These are phyloP conservation scores for Yponomeuta plumbellus DNA, from an alignment of 2,888 invertebrate genomes.

Conservation along the genomic window DNA sequence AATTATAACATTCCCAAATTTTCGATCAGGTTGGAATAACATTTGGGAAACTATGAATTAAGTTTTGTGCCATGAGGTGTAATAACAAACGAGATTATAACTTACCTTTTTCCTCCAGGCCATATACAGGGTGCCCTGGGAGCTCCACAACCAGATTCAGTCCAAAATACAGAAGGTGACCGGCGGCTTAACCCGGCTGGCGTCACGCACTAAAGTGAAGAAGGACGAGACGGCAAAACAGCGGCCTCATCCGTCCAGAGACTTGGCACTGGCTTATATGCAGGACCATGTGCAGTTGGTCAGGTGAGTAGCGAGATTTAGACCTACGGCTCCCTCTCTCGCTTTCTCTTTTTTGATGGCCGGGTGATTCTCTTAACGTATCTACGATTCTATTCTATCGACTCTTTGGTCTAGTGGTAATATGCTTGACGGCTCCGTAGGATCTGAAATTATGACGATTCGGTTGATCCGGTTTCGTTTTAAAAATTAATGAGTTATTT, in stretches of 20 bases:
- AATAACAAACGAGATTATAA: neutral
- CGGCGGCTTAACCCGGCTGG: conserved; percentile 92
- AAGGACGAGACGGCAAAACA: conserved; percentile 87
- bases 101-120: conserved; percentile 38
- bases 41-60: conserved; percentile 28
- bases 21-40: too few species aligned
- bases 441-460: too few species aligned
- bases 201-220: conserved; percentile 91
- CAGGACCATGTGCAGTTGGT: conserved; percentile 89
- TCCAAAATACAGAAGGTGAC: conserved; percentile 97
- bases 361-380: neutral
- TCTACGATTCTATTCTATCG: too few species aligned
- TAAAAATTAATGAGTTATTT: too few species aligned
- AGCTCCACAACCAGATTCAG: conserved; percentile 96
- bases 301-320: conserved; percentile 47
- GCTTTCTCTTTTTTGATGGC: neutral
- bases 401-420: too few species aligned
- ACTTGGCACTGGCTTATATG: conserved; percentile 81
- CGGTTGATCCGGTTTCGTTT: too few species aligned
- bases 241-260: conserved; percentile 76
- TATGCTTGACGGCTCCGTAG: too few species aligned
- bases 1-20: too few species aligned
- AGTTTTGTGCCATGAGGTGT: neutral
- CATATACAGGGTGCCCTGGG: conserved; percentile 89
- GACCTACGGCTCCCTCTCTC: neutral